These are phyloP conservation scores for Notothenia coriiceps DNA, from an alignment of 2,113 vertebrate genomes.

Conservation along the genomic window DNA sequence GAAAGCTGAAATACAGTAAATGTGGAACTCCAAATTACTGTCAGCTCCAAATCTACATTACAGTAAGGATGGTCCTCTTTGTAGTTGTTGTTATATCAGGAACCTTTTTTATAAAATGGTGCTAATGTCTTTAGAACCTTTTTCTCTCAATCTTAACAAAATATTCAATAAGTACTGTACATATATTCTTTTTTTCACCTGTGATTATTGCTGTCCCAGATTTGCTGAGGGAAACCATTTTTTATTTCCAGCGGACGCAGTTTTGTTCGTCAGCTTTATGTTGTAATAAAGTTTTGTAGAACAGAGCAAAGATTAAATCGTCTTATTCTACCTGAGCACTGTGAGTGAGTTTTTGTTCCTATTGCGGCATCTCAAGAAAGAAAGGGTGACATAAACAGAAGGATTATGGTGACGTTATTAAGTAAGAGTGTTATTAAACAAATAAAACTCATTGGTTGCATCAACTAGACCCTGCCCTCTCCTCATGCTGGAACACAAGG, in stretches of 20 bases:
- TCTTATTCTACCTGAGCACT: conserved; percentile 46
- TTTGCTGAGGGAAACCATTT: conserved; percentile 35
- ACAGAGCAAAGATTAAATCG: conserved; percentile 79
- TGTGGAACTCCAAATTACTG: not conserved
- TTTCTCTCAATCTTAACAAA: conserved; percentile 21
- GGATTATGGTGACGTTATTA: not conserved
- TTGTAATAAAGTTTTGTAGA: conserved; percentile 86
- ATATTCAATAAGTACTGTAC: conserved; percentile 39
- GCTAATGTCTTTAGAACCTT: conserved; percentile 60
- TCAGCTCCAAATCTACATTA: conserved; percentile 24
- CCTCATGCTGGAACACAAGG: no score
- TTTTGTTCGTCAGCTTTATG: conserved; percentile 85
- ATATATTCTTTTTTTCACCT: conserved; percentile 37
- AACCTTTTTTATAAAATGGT: conserved; percentile 68
- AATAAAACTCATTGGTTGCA: not conserved
- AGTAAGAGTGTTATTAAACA: not conserved
- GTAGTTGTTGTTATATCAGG: conserved; percentile 21
- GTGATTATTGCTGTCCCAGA: conserved; percentile 34
- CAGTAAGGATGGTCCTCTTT: not conserved
- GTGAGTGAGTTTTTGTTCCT: conserved; percentile 12
- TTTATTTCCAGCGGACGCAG: conserved; percentile 68
- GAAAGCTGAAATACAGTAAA: conserved; percentile 13
- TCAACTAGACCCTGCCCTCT: not conserved
- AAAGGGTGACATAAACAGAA: not conserved
- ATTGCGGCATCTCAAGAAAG: not conserved